Percentiles rank a stretch among this genome's conserved stretches.
phyloP scores from a whole-genome alignment of 2,797 vertebrate genomes.

The Anisognathus igniventris region DNA sequence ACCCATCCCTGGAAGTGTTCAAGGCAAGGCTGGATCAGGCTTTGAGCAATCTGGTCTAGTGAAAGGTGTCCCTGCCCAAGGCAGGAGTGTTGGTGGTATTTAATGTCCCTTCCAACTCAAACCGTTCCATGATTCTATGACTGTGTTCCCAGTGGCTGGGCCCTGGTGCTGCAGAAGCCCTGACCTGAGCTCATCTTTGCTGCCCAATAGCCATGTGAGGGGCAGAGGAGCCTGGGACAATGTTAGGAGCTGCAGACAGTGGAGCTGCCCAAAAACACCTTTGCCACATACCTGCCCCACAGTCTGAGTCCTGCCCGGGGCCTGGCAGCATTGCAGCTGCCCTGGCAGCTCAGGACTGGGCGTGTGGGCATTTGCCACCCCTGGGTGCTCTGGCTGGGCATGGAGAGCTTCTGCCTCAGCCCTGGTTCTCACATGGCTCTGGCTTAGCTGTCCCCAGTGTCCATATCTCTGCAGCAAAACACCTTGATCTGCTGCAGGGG shows the following conservation, averaged over 20 bases:
- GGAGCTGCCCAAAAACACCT: neutral
- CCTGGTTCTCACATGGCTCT: neutral
- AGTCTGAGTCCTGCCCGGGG: neutral
- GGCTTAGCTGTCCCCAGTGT: neutral
- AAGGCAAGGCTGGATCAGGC: neutral
- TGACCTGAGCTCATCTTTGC: neutral
- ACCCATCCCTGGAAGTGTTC: neutral
- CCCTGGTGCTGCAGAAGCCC: neutral
- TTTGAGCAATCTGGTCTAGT: neutral
- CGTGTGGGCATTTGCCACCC: accelerated
- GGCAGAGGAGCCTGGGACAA: neutral
- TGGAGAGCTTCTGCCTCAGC: neutral
- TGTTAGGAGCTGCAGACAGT: neutral
- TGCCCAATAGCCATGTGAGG: neutral
- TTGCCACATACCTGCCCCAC: neutral
- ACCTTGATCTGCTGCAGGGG: neutral
- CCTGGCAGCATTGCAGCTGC: neutral
- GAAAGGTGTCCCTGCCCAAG: neutral
- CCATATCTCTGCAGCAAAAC: neutral
- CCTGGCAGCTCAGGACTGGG: neutral
- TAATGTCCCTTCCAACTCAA: neutral
- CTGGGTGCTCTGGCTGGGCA: neutral
- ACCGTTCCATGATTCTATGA: neutral
- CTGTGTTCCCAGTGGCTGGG: too few species aligned
- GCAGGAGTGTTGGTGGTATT: neutral